Percentiles rank a stretch among this genome's conserved stretches.
phyloP scores from a whole-genome alignment of 2,888 invertebrate genomes.

The Platycheirus albimanus region DNA sequence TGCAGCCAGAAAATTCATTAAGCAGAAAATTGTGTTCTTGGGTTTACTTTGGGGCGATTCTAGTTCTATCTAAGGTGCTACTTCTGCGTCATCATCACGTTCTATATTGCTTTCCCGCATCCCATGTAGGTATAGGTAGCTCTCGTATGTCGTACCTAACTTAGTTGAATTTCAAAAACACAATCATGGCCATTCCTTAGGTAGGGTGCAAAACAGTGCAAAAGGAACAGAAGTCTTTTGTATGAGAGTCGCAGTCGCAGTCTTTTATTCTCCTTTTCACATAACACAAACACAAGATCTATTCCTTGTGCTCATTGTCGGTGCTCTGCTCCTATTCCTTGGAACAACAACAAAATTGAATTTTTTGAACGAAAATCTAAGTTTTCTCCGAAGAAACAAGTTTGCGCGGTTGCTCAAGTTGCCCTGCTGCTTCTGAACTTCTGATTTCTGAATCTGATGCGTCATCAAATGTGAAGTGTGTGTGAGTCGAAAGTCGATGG shows the following conservation, averaged over 20 bases:
- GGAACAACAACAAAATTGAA: constrained; percentile 1
- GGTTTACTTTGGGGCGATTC: constrained; percentile 19
- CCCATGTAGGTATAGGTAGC: too few relatives aligned
- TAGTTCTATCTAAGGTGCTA: constrained; percentile 6
- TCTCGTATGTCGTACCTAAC: too few relatives aligned
- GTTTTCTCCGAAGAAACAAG: constrained; percentile 62
- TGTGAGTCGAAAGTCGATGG: not conserved
- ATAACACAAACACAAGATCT: not conserved
- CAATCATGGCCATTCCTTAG: too few relatives aligned
- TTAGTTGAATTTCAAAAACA: too few relatives aligned
- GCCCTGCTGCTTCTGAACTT: constrained; percentile 39
- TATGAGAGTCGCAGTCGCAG: too few relatives aligned
- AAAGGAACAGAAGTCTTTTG: not conserved
- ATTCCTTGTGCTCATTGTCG: too few relatives aligned
- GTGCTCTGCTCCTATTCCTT: not conserved
- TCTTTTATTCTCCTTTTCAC: not conserved
- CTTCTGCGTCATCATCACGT: constrained; percentile 62
- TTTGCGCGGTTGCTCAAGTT: constrained; percentile 59
- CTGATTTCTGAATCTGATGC: constrained; percentile 39
- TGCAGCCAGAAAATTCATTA: constrained; percentile 62
- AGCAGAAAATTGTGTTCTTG: constrained; percentile 48
- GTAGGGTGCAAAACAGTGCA: too few relatives aligned
- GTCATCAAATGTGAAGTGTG: constrained; percentile 51
- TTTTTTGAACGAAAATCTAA: constrained; percentile 45
- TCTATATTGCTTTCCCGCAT: constrained; percentile 45